Base-by-base conservation (phyloP, 2,888 invertebrate species). In the Epirrhoe alternata region DNA sequence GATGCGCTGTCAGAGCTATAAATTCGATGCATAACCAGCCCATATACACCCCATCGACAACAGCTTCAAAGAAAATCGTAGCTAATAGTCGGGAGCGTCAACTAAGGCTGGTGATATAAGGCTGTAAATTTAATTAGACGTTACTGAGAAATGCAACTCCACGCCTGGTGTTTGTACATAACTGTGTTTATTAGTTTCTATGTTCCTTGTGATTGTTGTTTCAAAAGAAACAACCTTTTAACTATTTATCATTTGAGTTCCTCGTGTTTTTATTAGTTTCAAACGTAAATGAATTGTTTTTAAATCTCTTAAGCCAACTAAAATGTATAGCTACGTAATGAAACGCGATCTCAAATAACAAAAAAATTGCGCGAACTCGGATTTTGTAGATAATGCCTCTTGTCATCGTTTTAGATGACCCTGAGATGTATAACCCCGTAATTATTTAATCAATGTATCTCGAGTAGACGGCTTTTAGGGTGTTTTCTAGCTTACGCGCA, bases 41-140 rank as follows among this genome's bases (percentile, higher is more conserved):
- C 38, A 57, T 47, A 30, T 33, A 57, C 53, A 52, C 24, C 12
- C 31, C 45, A 57, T 62, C 56, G 56, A 51, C 51, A 57, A 62
- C 54, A 50, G 33, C 17, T 42, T 56, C 76, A 76, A 79, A 76
- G 12, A 54, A 67, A 58, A 61, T 58, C 61, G 62, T 64, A 57
- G 64, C 64, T 61, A 55, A 57, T 52, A 52, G 64, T 70, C 61
- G 78, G 74, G 75, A 76, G 80, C 80, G 84, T 85, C 84, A 79
- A 77, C 81, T 85, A 90, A 91, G 91, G 89, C 90, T 90, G 91
- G 90, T 91, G 90, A 90, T 89, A 86, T 85, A 86, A 87, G 88
- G 84, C 83, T 86, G 82, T 79, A 77, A 42, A 42, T 78, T 59
- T 70, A 66, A 63, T 73, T 76, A 81, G 74, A 77, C 68, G 72